Evolutionary conservation across 2,797 vertebrate genomes (phyloP).

Genomic region (Phalanger gymnotis): DNA sequence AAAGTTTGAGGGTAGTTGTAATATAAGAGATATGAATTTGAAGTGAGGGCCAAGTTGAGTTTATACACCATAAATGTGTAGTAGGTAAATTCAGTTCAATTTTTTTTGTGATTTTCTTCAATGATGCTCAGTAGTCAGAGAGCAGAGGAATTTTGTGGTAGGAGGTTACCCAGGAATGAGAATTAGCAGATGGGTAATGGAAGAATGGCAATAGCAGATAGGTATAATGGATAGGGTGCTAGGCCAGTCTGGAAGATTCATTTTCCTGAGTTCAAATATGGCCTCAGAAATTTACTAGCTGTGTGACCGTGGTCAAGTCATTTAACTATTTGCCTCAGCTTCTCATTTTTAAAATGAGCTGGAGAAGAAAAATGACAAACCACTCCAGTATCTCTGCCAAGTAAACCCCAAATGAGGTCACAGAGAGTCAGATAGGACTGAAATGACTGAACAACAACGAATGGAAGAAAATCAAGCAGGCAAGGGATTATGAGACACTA

Average conservation of each 20-base stretch:
- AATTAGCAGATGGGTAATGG: background rate
- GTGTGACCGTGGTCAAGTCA: background rate
- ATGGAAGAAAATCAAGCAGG: background rate
- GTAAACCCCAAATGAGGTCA: background rate
- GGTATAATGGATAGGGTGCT: background rate
- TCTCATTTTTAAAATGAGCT: background rate
- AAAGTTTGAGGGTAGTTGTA: background rate
- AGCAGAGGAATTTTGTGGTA: background rate
- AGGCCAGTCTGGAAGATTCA: background rate
- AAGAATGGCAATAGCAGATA: background rate
- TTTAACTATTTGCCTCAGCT: background rate
- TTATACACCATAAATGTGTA: no score
- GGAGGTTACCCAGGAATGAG: background rate
- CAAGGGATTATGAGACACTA: background rate
- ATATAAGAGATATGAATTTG: no score
- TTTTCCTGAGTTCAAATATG: background rate
- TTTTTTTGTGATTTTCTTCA: no score
- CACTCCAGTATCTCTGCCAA: background rate
- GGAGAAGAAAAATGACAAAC: background rate
- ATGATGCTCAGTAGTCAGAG: background rate
- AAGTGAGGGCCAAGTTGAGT: no score
- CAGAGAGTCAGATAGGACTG: background rate
- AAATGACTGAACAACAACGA: background rate
- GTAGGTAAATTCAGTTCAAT: no score
- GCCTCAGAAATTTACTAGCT: background rate